Base-by-base conservation (phyloP, 2,888 invertebrate species). In the Sarcophaga caerulescens region DNA sequence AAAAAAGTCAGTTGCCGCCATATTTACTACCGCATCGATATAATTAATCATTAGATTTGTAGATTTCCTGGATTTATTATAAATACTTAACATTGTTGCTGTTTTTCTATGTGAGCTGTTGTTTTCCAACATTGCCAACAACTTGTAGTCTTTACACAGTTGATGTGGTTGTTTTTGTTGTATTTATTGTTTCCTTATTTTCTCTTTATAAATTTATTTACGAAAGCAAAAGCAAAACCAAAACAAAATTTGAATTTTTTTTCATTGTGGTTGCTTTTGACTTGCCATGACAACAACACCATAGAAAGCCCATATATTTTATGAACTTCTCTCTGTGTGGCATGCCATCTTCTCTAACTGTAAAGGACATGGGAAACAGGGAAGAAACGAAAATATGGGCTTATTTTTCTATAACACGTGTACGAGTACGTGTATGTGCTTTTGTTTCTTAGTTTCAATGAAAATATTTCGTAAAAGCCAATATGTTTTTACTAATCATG, bases 1-100 rank as follows among this genome's bases (percentile, higher is more conserved):
- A 52, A 52, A 52, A 21, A 59, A 63, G 66, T 63, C 63, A 17
- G 59, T 66, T 70, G 74, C 62, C 62, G 79, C 70, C 70, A 63
- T 63, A 70, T 78, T 65, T 77, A 79, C 85, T 70, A 71, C 76
- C 65, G 69, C 84, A 85, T 79, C 87, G 89, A 88, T 88, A 88
- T 88, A 91, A 91, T 91, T 91, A 91, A 91, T 91, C 91, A 91
- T 91, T 91, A 91, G 90, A 90, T 91, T 91, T 90, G 89, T 90
- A 89, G 75, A 80, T 84, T 79, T 75, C 52, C 65, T 79, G 90
- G 91, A 91, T 91, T 91, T 90, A 91, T 91, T 90, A 89, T 90
- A 91, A 91, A 91, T 91, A 89, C 90, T 91, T 91, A 90, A 77
- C 70, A 59, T 84, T 45, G 23, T 76, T 81, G 52, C 70, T 81